Evolutionary conservation across 2,888 invertebrate genomes (phyloP).

Genomic region (Abrostola triplasia): DNA sequence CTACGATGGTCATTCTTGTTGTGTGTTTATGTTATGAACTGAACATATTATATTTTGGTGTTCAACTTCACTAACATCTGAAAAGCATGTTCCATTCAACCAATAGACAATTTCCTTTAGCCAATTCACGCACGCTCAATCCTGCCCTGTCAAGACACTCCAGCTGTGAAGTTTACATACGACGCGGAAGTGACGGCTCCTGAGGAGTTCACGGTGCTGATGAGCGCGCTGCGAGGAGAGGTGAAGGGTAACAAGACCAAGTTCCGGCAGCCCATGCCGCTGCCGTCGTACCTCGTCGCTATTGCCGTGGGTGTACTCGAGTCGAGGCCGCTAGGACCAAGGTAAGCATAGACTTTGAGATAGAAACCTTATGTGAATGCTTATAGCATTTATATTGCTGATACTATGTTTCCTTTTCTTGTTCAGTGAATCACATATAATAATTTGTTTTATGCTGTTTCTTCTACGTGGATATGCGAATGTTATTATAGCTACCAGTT

Average conservation of each 20-base stretch:
- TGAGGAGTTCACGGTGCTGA: constrained; percentile 92
- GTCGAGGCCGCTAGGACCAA: constrained; percentile 92
- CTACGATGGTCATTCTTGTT: too few relatives aligned
- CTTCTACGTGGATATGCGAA: too few relatives aligned
- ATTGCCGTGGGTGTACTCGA: constrained; percentile 95
- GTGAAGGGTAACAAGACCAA: constrained; percentile 81
- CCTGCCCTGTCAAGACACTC: constrained; percentile 97
- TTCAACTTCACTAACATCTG: not conserved
- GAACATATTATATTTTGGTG: too few relatives aligned
- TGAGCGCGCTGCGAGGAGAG: constrained; percentile 93
- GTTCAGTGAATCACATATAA: too few relatives aligned
- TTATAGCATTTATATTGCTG: too few relatives aligned
- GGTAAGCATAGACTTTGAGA: constrained; percentile 65
- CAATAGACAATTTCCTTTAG: constrained; percentile 73
- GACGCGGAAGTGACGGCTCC: constrained; percentile 92
- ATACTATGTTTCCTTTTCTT: too few relatives aligned
- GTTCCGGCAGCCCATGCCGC: constrained; percentile 93
- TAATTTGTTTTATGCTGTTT: too few relatives aligned
- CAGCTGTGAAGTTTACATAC: constrained; percentile 96
- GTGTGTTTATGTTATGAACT: too few relatives aligned
- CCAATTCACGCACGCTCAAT: constrained; percentile 96
- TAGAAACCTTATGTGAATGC: too few relatives aligned
- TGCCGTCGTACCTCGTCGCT: constrained; percentile 96
- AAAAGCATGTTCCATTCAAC: not conserved
- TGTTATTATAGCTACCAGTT: too few relatives aligned